Percentiles rank a stretch among this genome's conserved stretches.
phyloP scores from a whole-genome alignment of 2,888 invertebrate genomes.

The Campopleginae sp. region DNA sequence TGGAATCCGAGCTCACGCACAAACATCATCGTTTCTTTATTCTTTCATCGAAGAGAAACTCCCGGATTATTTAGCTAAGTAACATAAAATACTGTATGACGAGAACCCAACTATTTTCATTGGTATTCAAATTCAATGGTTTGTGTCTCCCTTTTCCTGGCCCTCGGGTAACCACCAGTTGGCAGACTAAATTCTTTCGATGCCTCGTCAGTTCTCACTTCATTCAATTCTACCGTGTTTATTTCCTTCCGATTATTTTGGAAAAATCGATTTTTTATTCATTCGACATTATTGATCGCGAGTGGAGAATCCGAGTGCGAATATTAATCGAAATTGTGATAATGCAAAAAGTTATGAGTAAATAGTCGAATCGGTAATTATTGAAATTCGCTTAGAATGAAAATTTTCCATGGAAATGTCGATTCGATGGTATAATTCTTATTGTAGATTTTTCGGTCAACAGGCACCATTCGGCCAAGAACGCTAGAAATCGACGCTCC shows the following conservation, averaged over 20 bases:
- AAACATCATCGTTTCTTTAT: not conserved
- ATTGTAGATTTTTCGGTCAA: conserved; percentile 13
- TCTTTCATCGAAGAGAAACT: not conserved
- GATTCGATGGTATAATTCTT: conserved; percentile 1
- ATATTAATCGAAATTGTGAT: not conserved
- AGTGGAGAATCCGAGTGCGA: not conserved
- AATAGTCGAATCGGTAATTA: not conserved
- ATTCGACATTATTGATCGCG: not conserved
- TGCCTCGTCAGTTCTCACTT: conserved; percentile 45
- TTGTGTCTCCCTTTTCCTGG: not conserved
- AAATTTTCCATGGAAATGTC: not conserved
- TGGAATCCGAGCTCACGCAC: conserved; percentile 40
- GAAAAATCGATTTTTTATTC: not conserved
- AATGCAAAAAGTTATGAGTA: not conserved
- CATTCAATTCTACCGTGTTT: conserved; percentile 22
- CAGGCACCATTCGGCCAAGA: not conserved
- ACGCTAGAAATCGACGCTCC: not conserved
- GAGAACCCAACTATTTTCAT: conserved; percentile 25
- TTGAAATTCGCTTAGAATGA: not conserved
- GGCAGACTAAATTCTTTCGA: conserved; percentile 37
- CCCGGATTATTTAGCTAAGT: conserved; percentile 25
- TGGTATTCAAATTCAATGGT: conserved; percentile 28
- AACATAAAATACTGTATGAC: conserved; percentile 47
- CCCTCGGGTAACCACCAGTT: not conserved
- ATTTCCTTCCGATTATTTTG: too few species aligned